phyloP scores from a whole-genome alignment of 1,140 invertebrate genomes.

The Drosophila nigromelanica region DNA sequence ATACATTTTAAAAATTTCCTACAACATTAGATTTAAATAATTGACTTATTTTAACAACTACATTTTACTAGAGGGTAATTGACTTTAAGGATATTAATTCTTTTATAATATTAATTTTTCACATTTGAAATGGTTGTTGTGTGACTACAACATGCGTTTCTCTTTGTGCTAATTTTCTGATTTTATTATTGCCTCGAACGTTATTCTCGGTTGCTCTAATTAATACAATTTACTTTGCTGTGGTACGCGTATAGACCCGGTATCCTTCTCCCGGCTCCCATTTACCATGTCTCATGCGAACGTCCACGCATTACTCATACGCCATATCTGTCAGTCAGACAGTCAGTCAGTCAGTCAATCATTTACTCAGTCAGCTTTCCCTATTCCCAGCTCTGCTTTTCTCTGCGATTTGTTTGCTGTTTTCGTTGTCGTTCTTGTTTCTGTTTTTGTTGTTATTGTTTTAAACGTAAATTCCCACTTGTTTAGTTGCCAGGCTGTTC shows the following conservation, averaged over 20 bases:
- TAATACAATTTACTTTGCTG: slow-evolving; percentile 54
- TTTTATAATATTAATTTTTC: too few species aligned
- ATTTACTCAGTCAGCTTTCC: slow-evolving; percentile 32
- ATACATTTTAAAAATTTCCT: too few species aligned
- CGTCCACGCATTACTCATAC: slow-evolving; percentile 63
- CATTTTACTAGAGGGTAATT: too few species aligned
- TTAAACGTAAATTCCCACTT: slow-evolving; percentile 80
- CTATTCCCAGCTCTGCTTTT: slow-evolving; percentile 31
- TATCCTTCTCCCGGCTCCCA: slow-evolving; percentile 5
- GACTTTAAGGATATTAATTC: too few species aligned
- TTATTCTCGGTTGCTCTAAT: slow-evolving; percentile 70
- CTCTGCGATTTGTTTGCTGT: slow-evolving; percentile 16
- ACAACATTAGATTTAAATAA: too few species aligned
- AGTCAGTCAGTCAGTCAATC: slow-evolving; percentile 42
- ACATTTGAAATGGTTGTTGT: not conserved
- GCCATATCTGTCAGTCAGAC: slow-evolving; percentile 36
- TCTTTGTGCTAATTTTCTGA: slow-evolving; percentile 57
- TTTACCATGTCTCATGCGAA: slow-evolving; percentile 1
- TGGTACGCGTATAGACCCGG: slow-evolving; percentile 21
- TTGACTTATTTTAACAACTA: too few species aligned
- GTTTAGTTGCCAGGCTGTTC: slow-evolving; percentile 61
- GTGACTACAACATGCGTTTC: not conserved
- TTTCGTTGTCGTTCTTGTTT: slow-evolving; percentile 28
- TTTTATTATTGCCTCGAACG: slow-evolving; percentile 64
- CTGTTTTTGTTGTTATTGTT: slow-evolving; percentile 72